Evolutionary conservation across 2,797 vertebrate species (phyloP), one percentile per base, ranked within the genome.

Genomic region (Tadarida brasiliensis): DNA sequence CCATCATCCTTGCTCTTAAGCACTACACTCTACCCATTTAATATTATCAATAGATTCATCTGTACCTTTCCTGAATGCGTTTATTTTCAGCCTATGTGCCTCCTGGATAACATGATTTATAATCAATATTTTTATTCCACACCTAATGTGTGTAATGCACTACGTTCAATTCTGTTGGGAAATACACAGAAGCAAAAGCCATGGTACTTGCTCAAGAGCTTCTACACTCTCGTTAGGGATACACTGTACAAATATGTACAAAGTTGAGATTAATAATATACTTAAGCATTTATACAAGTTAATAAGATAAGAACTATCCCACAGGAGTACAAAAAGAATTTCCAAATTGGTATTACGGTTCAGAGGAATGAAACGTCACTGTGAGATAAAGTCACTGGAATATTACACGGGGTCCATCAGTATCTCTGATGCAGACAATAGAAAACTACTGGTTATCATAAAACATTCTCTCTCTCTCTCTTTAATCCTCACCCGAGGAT

Each of bases 81-180:
- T 70, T 74, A 47, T 85, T 90, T 96, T 91, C 26, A 71, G 19
- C 11, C 39, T 76, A 3, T 35, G 7, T 73, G 7, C 16, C 22
- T 92, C 17, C 19, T 80, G 26, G 44, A 68, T 81, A 84, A 68
- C 54, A 56, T 90, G 59, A 94, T 88, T 65, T n/a, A 90, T 73
- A 81, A 35, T 87, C 15, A 70, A 4, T 19, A 78, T 65, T 91
- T 83, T 95, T 3, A 59, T 91, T 83, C 49, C 51, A 87, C 28
- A 59, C 19, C 24, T 47, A 74, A 87, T 77, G 30, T 39, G 3
- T 76, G 22, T 92, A 83, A 78, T 90, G 15, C 56, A 88, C 0
- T 71, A 0, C 83, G 20, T 14, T 87, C 28, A 47, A 11, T 94
- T 91, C 35, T 77, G 9, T 80, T 96, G 56, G 93, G 67, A 88